Base-by-base conservation (phyloP, 2,888 invertebrate species). In the Drosophila neonasuta region DNA sequence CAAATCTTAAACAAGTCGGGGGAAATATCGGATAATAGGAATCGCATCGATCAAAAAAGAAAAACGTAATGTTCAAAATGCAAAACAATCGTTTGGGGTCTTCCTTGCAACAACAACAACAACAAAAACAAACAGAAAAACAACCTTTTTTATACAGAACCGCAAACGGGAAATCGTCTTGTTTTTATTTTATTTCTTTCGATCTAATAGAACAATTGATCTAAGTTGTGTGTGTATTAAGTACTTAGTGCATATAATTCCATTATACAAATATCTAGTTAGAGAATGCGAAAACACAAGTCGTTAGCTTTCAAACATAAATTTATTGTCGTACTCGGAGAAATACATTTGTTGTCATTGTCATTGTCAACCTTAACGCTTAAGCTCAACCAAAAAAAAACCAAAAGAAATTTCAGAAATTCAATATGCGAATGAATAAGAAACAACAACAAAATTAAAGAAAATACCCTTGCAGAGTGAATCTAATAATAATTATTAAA, bases 1-100 rank as follows among this genome's bases (percentile, higher is more conserved):
- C 34, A 91, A 91, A 80, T 83, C 88, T 48, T 91, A 90, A 87
- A 11, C 20, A 11, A 30, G 29, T 45, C 17, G 15, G 45, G 10
- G 29, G 45, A 24, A 24, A 24, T 20, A 54, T 50, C 24, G 50
- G 8, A 60, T 9, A 32, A 32, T 10, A 32, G 24, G 24, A 24
- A 24, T 15, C 36, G 13, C 4, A 39, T 36, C 45, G 36, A 45
- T 30, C 24, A 17, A 32, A 32, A 36, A 36, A n/a, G n/a, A 5
- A 36, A 36, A 36, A 36, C 15, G 44, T 30, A 54, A 41, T n/a
- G 13, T 57, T 55, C 52, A 73, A 64, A 36, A 60, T 77, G 70
- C 83, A 86, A 73, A 66, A 80, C 86, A 80, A 80, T 80, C 80
- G 70, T 79, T 63, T 68, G 64, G 67, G 52, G 77, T 82, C 79